These are phyloP conservation scores for Cheracebus regulus DNA, from an alignment of 2,797 vertebrate genomes.

Conservation along the genomic window DNA sequence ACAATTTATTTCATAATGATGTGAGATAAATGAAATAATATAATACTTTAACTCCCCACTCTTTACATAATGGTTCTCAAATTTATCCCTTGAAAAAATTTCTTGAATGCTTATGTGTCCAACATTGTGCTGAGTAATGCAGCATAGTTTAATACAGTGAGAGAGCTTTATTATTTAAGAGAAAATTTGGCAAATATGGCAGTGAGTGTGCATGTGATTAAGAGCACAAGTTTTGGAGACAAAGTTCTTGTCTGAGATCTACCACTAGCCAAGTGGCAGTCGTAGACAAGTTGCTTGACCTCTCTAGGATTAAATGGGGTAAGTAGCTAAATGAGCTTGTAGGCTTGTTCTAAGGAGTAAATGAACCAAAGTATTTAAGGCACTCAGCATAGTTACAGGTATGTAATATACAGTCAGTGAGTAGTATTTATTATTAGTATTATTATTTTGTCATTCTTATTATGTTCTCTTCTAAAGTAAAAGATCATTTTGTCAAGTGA, in stretches of 20 bases:
- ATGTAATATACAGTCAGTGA: neutral
- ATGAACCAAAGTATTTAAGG: neutral
- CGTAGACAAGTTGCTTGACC: neutral
- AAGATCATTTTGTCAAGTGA: neutral
- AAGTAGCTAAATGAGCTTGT: neutral
- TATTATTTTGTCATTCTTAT: neutral
- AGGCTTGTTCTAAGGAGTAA: neutral
- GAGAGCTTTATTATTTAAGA: neutral
- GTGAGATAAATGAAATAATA: neutral
- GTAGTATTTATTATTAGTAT: neutral
- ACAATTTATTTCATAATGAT: neutral
- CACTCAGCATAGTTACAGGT: neutral
- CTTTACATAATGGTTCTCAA: neutral
- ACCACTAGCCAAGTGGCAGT: no score
- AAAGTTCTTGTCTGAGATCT: neutral
- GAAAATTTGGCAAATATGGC: neutral
- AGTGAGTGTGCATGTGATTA: neutral
- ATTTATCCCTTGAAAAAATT: neutral
- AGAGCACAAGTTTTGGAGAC: neutral
- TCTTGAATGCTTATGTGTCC: neutral
- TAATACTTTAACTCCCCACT: neutral
- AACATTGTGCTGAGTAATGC: neutral
- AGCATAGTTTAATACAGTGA: neutral
- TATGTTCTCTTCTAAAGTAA: neutral
- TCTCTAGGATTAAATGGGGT: neutral